Evolutionary conservation across 2,888 invertebrate genomes (phyloP).

Genomic region (Norana najaformis): DNA sequence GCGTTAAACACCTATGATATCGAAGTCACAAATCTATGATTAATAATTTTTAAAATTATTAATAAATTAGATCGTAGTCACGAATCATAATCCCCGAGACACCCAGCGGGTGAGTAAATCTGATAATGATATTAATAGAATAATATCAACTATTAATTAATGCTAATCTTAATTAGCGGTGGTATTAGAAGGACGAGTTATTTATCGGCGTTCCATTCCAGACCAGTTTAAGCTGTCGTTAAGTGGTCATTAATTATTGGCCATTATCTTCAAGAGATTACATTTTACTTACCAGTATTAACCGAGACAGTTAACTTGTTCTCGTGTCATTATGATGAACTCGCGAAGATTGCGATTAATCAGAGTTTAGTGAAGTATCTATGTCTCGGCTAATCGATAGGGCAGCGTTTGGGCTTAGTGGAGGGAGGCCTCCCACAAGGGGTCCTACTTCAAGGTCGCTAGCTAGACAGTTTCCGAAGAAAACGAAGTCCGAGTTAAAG

Average conservation of each 20-base stretch:
- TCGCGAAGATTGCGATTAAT: neutral
- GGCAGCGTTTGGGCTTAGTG: neutral
- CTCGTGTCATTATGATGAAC: no score
- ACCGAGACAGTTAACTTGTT: no score
- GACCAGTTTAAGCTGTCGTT: neutral
- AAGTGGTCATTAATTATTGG: neutral
- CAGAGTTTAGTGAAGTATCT: neutral
- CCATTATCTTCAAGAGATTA: neutral
- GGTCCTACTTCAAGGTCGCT: neutral
- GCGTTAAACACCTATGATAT: no score
- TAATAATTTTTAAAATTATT: no score
- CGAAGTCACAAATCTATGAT: no score
- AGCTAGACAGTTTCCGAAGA: neutral
- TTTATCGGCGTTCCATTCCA: neutral
- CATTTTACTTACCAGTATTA: no score
- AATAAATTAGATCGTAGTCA: no score
- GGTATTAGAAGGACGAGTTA: neutral
- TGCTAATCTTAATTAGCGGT: neutral
- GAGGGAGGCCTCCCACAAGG: neutral
- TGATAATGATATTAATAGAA: slow-evolving; percentile 13
- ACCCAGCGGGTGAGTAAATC: neutral
- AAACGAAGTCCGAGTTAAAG: neutral
- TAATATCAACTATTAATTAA: neutral
- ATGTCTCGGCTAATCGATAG: neutral
- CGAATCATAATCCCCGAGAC: no score